phyloP scores from a whole-genome alignment of 2,113 vertebrate genomes.

The Peromyscus maniculatus region DNA sequence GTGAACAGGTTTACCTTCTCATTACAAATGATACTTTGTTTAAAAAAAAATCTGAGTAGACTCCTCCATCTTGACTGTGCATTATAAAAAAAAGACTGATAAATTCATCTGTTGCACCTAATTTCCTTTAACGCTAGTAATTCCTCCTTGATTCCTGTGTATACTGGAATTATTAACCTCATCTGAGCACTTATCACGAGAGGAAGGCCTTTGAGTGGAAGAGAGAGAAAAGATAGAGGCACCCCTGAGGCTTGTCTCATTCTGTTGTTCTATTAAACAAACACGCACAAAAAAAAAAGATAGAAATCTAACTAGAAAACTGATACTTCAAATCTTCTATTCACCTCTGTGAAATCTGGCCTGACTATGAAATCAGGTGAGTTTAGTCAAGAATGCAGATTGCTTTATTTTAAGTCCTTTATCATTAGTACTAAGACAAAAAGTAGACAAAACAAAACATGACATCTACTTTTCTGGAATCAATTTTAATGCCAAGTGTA shows the following conservation, averaged over 20 bases:
- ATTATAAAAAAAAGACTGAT: background rate
- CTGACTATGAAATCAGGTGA: slow-evolving; percentile 72
- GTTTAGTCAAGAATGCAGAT: slow-evolving; percentile 17
- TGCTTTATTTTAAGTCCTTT: slow-evolving; percentile 37
- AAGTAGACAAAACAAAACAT: slow-evolving; percentile 47
- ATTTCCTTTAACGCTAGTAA: background rate
- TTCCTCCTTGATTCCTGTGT: slow-evolving; percentile 24
- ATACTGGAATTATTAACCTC: background rate
- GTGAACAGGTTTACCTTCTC: background rate
- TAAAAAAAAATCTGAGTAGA: background rate
- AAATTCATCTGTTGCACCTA: background rate
- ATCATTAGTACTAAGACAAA: slow-evolving; percentile 27
- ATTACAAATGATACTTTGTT: background rate
- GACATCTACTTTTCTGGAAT: slow-evolving; percentile 59
- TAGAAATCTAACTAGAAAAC: slow-evolving; percentile 79
- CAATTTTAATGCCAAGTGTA: slow-evolving; percentile 18
- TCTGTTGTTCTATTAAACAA: slow-evolving; percentile 67
- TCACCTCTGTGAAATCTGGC: slow-evolving; percentile 75
- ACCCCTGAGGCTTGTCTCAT: background rate
- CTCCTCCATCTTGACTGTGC: background rate
- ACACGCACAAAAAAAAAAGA: slow-evolving; percentile 75
- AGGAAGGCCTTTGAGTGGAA: slow-evolving; percentile 34
- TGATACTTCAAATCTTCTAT: slow-evolving; percentile 80
- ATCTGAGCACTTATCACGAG: background rate
- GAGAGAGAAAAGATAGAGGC: background rate